Evolutionary conservation across 2,888 invertebrate species (phyloP).

Genomic region (Synanthedon andrenaeformis): DNA sequence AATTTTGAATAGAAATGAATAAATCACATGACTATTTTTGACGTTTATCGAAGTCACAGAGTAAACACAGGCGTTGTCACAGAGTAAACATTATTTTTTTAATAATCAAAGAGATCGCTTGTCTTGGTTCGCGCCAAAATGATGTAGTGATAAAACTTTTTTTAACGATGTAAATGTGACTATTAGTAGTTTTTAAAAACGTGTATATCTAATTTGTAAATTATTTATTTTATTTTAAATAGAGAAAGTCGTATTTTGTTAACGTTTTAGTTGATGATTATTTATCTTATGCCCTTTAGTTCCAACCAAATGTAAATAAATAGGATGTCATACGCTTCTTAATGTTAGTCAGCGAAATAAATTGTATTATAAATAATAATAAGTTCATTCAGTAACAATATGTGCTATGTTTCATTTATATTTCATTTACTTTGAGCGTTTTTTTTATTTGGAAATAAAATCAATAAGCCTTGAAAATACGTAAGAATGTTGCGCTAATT

Average conservation of each 20-base stretch:
- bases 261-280: constrained; percentile 70
- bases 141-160: constrained; percentile 47
- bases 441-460: too few relatives aligned
- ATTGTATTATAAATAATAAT: constrained; percentile 51
- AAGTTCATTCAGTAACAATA: constrained; percentile 48
- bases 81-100: too few relatives aligned
- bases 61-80: too few relatives aligned
- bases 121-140: constrained; percentile 32
- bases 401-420: constrained; percentile 34
- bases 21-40: too few relatives aligned
- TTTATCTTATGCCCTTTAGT: constrained; percentile 56
- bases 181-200: constrained; percentile 46
- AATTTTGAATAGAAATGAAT: too few relatives aligned
- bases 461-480: too few relatives aligned
- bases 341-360: constrained; percentile 63
- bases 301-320: constrained; percentile 60
- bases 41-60: too few relatives aligned
- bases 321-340: constrained; percentile 68
- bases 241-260: constrained; percentile 70
- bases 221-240: constrained; percentile 68
- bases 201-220: constrained; percentile 68
- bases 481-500: too few relatives aligned
- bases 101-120: constrained; percentile 22
- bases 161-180: constrained; percentile 51
- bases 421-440: constrained; percentile 24